phyloP scores from a whole-genome alignment of 2,797 vertebrate genomes.

The Martes flavigula region DNA sequence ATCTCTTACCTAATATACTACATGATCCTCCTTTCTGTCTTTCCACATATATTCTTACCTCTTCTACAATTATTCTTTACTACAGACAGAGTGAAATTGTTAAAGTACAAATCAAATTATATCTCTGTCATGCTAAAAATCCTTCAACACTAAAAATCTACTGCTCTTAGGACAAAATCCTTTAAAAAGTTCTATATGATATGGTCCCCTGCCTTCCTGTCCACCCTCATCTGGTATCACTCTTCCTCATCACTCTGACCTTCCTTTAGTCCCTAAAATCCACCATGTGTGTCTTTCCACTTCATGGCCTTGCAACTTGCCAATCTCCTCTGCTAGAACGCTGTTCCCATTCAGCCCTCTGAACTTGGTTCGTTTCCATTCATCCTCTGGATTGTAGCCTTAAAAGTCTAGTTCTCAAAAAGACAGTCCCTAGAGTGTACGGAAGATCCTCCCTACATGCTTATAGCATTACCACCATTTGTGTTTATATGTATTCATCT shows the following conservation, averaged over 20 bases:
- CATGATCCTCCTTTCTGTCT: background rate
- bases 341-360: background rate
- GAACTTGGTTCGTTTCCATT: background rate
- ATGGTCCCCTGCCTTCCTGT: background rate
- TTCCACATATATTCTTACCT: background rate
- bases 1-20: background rate
- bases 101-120: background rate
- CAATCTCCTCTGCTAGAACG: background rate
- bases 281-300: background rate
- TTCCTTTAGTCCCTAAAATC: background rate
- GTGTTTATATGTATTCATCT: background rate
- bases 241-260: background rate
- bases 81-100: background rate
- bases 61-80: background rate
- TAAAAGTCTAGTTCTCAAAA: background rate
- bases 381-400: background rate
- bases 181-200: background rate
- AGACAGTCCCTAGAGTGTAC: background rate
- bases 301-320: background rate
- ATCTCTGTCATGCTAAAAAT: background rate
- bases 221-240: background rate
- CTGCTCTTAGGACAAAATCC: background rate
- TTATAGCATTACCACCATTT: background rate
- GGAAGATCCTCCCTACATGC: background rate
- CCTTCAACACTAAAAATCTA: background rate